A percentile compares a stretch with the other conserved stretches of the same genome.
phyloP scores from a whole-genome alignment of 1,140 invertebrate species.

The Littorina saxatilis region DNA sequence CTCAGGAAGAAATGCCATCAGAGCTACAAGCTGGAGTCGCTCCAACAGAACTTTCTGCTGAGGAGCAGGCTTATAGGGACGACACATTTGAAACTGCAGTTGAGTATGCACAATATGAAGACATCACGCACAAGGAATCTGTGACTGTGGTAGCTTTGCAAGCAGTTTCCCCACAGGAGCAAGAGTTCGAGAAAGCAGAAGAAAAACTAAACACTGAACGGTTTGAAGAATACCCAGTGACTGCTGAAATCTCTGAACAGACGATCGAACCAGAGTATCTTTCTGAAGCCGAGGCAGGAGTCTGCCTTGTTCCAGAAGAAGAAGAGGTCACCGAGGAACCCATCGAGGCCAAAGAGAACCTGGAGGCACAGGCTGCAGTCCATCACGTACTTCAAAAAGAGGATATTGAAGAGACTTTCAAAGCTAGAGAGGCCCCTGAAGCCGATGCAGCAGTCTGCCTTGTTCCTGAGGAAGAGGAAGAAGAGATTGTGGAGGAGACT shows the following conservation, averaged over 20 bases:
- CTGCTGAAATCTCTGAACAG: background rate
- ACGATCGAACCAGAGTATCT: background rate
- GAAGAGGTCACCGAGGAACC: conserved; percentile 19
- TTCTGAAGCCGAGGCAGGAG: background rate
- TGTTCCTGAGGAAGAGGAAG: conserved; percentile 29
- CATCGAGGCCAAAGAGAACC: background rate
- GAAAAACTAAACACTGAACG: conserved; percentile 4
- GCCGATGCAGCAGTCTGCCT: background rate
- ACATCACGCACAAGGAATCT: background rate
- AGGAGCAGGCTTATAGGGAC: too few species aligned
- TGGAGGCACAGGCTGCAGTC: too few species aligned
- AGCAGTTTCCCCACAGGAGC: background rate
- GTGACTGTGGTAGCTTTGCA: too few species aligned
- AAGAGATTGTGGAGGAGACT: background rate
- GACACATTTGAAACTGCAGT: too few species aligned
- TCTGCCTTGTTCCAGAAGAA: conserved; percentile 1
- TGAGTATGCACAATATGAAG: too few species aligned
- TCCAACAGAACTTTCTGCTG: background rate
- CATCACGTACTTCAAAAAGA: conserved; percentile 7
- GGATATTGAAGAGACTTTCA: conserved; percentile 22
- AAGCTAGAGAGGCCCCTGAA: background rate
- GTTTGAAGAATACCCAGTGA: background rate
- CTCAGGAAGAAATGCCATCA: conserved; percentile 10
- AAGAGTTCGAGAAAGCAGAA: conserved; percentile 5
- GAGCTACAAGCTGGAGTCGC: background rate